Base-by-base conservation (phyloP, 2,888 invertebrate genomes). In the Sclerodermus sp. region DNA sequence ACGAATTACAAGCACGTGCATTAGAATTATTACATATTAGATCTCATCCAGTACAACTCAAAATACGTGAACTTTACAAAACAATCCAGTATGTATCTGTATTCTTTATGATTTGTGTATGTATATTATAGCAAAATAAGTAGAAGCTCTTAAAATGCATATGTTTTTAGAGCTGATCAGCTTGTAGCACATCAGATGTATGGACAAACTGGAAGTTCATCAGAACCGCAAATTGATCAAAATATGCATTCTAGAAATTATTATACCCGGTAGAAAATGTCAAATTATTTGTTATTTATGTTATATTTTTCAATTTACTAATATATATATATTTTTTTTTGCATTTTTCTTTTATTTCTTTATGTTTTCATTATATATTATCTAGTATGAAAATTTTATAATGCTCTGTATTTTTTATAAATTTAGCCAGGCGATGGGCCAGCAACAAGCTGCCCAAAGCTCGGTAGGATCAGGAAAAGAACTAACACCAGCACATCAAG, bases 1-100 rank as follows among this genome's bases (percentile, higher is more conserved):
- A 83, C 69, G 91, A 92, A 78, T 81, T 92, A 50, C 87, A 90
- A 79, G 82, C 84, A 54, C 82, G 91, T 68, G 89, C 90, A 52
- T 72, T 90, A 62, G 85, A 87, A 71, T 82, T 91, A 60, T 80
- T 91, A 51, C 83, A 85, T 69, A 82, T 83, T 57, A 82, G 85
- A 69, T 85, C 87, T 49, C 82, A 85, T 61, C 81, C 82, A 44
- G 79, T 86, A 50, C 83, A 84, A 62, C 79, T 83, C 45, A 87
- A 88, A 79, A 84, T 84, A 54, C 82, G 83, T 72, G 89, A 89
- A 74, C 79, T 89, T 36, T 87, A 87, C 76, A 85, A 85, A 80
- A 82, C 82, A 53, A 84, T 84, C 65, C 84, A 85, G 84, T 84
- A 79, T 5, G 23, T 23, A 5, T 23, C 4, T 23, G 3, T 23